Conservation (phyloP, 2,113 vertebrate species). For the Tyrannus savana region DNA sequence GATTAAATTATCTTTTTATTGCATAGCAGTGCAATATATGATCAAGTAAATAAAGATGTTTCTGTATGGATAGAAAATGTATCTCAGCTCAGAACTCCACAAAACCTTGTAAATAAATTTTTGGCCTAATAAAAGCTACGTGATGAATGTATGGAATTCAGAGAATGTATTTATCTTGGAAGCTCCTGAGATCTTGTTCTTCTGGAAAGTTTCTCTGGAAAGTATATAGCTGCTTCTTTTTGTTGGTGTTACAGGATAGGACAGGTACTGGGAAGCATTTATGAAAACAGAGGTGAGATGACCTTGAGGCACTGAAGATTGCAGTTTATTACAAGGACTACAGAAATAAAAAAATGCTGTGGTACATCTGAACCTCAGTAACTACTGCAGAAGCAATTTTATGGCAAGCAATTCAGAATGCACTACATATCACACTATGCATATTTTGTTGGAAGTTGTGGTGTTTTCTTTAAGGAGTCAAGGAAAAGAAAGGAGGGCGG, state of each 20-base stretch:
- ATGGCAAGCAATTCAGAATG: not conserved
- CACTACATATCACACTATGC: too few species aligned
- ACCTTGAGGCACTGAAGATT: not conserved
- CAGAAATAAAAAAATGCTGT: not conserved
- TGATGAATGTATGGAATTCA: constrained; percentile 41
- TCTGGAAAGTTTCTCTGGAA: constrained; percentile 4
- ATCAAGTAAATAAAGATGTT: not conserved
- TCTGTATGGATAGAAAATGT: not conserved
- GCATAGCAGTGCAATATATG: not conserved
- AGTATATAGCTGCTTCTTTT: not conserved
- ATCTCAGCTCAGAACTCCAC: not conserved
- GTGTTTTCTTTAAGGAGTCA: not conserved
- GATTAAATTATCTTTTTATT: not conserved
- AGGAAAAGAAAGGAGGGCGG: not conserved
- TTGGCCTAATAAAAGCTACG: not conserved
- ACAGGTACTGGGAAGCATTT: not conserved
- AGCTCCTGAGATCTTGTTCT: not conserved
- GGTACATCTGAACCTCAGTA: not conserved
- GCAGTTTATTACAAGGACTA: not conserved
- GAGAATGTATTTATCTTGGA: constrained; percentile 57
- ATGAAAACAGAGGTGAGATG: not conserved
- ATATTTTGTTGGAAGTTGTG: not conserved
- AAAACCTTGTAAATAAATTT: not conserved
- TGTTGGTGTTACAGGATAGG: not conserved
- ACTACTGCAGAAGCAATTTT: not conserved